Evolutionary conservation across 2,888 invertebrate genomes (phyloP), one percentile per base, ranked within the genome.

Genomic region (Pelosia muscerda): DNA sequence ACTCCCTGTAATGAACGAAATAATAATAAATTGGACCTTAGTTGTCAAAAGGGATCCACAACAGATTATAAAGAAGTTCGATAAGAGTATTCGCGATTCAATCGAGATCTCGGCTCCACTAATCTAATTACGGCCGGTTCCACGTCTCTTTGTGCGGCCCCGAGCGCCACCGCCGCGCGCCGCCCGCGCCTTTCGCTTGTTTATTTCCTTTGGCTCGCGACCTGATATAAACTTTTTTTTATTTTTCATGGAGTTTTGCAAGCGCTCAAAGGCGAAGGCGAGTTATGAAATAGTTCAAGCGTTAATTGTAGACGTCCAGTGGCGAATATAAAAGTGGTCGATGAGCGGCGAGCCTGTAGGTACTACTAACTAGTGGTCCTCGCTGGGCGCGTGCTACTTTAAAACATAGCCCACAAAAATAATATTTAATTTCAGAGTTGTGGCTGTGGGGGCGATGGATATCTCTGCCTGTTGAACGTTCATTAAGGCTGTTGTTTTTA

Each of bases 251-350:
- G 87, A 87, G 84, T 84, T 85, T 28, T 84, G 82, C 74, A 83
- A 79, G 79, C 85, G 89, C 91, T 94, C 94, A 94, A 94, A 94
- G 93, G 92, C 92, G 87, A 86, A 88, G 82, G 82, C 85, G 91
- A 94, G 94, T 94, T 94, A 92, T 94, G 92, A 93, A 93, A 93
- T 94, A 92, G 94, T 94, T 94, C 82, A 85, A 93, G 93, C 94
- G 94, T 93, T 92, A 93, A 93, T 92, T 93, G 93, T 92, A 92
- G 93, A 92, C 91, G 94, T 86, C 94, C 94, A 90, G 91, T 87
- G 87, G 91, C 90, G 94, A 94, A 94, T 94, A 93, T 93, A 92
- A 93, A 94, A 92, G 90, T 87, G 90, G 89, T 81, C 81, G 84
- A 85, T 84, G 88, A 86, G 84, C 88, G 81, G 78, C 55, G 66